phyloP scores from a whole-genome alignment of 2,888 invertebrate species.

The Nomada fabriciana region DNA sequence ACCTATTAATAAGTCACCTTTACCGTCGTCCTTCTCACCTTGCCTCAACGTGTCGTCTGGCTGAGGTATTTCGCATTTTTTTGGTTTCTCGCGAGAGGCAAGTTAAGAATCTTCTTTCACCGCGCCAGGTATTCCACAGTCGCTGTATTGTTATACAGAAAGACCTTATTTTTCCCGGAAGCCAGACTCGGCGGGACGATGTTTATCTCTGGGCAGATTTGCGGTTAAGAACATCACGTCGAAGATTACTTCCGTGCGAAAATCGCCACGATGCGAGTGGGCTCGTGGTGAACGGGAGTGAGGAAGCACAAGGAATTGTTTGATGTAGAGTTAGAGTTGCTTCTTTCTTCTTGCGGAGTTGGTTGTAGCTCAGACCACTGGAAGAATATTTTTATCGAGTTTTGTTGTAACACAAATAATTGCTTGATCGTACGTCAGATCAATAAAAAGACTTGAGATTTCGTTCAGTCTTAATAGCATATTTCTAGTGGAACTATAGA shows the following conservation, averaged over 20 bases:
- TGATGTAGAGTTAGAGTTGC: constrained; percentile 12
- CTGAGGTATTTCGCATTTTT: constrained; percentile 53
- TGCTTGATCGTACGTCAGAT: no score
- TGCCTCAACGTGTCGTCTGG: constrained; percentile 19
- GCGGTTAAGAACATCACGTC: constrained; percentile 48
- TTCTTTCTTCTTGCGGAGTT: background rate
- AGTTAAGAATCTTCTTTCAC: constrained; percentile 40
- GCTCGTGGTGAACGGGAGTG: constrained; percentile 5
- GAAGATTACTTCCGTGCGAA: constrained; percentile 30
- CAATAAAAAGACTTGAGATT: no score
- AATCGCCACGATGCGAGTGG: constrained; percentile 12
- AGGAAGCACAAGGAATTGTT: constrained; percentile 23
- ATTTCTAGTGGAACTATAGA: no score
- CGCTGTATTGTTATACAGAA: constrained; percentile 31
- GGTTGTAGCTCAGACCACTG: background rate
- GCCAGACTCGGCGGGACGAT: constrained; percentile 31
- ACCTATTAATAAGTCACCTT: constrained; percentile 32
- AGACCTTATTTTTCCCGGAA: constrained; percentile 48
- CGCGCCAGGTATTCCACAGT: constrained; percentile 18
- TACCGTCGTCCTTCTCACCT: constrained; percentile 10
- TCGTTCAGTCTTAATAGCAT: no score
- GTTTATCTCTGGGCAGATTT: constrained; percentile 44
- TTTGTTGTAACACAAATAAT: no score
- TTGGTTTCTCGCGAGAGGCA: constrained; percentile 34
- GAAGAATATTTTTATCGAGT: no score